These are phyloP conservation scores for Pyralis farinalis DNA, from an alignment of 2,888 invertebrate genomes.

Conservation along the genomic window DNA sequence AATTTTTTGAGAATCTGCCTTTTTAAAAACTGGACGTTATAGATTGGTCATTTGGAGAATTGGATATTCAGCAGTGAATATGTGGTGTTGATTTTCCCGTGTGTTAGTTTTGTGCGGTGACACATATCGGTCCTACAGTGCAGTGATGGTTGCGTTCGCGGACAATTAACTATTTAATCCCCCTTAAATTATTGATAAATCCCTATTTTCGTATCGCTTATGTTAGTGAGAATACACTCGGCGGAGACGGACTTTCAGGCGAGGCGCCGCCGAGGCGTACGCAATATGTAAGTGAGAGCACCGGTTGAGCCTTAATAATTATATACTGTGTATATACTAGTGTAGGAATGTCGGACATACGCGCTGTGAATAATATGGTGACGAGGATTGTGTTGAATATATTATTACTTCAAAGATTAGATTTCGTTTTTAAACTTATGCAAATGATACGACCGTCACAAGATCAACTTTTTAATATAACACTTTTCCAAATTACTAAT, in stretches of 20 bases:
- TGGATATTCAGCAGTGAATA: no score
- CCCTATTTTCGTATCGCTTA: slow-evolving; percentile 29
- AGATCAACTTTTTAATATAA: slow-evolving; percentile 3
- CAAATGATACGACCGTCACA: slow-evolving; percentile 58
- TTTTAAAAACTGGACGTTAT: no score
- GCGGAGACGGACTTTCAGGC: slow-evolving; percentile 19
- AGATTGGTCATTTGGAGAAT: no score
- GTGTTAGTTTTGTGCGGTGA: slow-evolving; percentile 9
- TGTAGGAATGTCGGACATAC: slow-evolving; percentile 38
- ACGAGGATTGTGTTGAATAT: slow-evolving; percentile 50
- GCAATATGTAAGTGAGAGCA: slow-evolving; percentile 49
- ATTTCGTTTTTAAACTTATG: slow-evolving; percentile 44
- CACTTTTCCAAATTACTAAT: background rate
- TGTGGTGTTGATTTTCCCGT: no score
- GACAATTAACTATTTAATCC: slow-evolving; percentile 15
- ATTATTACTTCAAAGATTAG: slow-evolving; percentile 39
- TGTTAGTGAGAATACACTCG: slow-evolving; percentile 25
- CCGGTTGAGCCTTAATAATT: slow-evolving; percentile 72
- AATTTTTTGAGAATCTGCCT: no score
- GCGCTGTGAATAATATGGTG: slow-evolving; percentile 62
- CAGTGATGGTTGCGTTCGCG: slow-evolving; percentile 19
- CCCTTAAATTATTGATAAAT: slow-evolving; percentile 28
- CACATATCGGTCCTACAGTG: slow-evolving; percentile 12
- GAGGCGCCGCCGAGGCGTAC: slow-evolving; percentile 25
- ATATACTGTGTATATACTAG: slow-evolving; percentile 69